phyloP scores from a whole-genome alignment of 2,113 vertebrate genomes.

The Nipponia nippon region DNA sequence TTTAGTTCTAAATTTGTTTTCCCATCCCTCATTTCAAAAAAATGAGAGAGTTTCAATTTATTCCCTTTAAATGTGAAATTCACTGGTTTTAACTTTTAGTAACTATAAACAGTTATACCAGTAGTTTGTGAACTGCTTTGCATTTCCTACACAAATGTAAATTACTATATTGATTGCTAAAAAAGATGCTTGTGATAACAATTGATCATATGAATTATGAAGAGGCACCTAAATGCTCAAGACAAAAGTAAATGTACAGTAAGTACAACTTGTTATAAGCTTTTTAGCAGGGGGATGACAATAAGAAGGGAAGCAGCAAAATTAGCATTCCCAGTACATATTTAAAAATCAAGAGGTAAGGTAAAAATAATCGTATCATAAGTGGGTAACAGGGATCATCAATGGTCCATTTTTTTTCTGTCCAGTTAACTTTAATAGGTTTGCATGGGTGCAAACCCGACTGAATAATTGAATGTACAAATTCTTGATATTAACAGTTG shows the following conservation, averaged over 20 bases:
- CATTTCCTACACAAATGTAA: neutral
- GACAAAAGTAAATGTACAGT: neutral
- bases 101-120: neutral
- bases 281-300: neutral
- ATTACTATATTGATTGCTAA: neutral
- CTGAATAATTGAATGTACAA: neutral
- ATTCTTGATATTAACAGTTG: neutral
- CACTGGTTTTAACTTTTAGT: conserved; percentile 19
- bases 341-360: conserved; percentile 49
- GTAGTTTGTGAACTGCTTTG: neutral
- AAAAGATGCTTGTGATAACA: neutral
- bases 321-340: neutral
- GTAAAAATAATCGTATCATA: conserved; percentile 12
- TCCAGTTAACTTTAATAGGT: neutral
- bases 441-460: neutral
- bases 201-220: neutral
- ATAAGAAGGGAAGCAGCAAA: neutral
- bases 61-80: conserved; percentile 13
- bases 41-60: neutral
- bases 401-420: neutral
- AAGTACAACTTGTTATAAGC: neutral
- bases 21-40: neutral
- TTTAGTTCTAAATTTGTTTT: conserved; percentile 46
- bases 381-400: neutral
- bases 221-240: neutral